Percentiles rank a stretch among this genome's conserved stretches.
phyloP scores from a whole-genome alignment of 2,113 vertebrate species.

The Carassius gibelio region DNA sequence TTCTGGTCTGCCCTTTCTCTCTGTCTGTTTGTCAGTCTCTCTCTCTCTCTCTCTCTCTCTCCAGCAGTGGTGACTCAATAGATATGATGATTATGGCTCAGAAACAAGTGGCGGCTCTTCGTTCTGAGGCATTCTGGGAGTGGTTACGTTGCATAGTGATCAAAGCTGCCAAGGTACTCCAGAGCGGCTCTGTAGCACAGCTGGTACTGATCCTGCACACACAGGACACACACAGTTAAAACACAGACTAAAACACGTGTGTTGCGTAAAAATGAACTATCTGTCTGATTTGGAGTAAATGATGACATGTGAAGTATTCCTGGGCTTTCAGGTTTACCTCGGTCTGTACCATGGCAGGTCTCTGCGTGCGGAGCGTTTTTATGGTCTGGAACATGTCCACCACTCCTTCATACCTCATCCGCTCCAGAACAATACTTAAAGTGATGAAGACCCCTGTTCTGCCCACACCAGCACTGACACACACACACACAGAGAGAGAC shows the following conservation, averaged over 20 bases:
- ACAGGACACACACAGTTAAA: background rate
- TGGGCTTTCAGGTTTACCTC: constrained; percentile 76
- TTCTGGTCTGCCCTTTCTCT: constrained; percentile 52
- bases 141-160: constrained; percentile 99
- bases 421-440: constrained; percentile 93
- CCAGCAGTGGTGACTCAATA: constrained; percentile 73
- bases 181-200: constrained; percentile 95
- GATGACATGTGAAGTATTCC: background rate
- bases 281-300: too few relatives aligned
- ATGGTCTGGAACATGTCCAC: constrained; percentile 98
- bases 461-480: constrained; percentile 88
- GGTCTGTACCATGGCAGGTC: constrained; percentile 97
- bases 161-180: constrained; percentile 98
- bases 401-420: constrained; percentile 94
- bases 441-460: constrained; percentile 95
- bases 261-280: too few relatives aligned
- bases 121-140: constrained; percentile 57
- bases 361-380: constrained; percentile 92
- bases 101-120: constrained; percentile 69
- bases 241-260: too few relatives aligned
- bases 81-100: constrained; percentile 82
- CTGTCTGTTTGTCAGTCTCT: background rate
- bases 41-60: constrained; percentile 36
- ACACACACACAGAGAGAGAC: constrained; percentile 20
- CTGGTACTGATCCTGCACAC: constrained; percentile 93